A percentile compares a stretch with the other conserved stretches of the same genome.
phyloP scores from a whole-genome alignment of 2,888 invertebrate species.

The Chaitophorus viminalis region DNA sequence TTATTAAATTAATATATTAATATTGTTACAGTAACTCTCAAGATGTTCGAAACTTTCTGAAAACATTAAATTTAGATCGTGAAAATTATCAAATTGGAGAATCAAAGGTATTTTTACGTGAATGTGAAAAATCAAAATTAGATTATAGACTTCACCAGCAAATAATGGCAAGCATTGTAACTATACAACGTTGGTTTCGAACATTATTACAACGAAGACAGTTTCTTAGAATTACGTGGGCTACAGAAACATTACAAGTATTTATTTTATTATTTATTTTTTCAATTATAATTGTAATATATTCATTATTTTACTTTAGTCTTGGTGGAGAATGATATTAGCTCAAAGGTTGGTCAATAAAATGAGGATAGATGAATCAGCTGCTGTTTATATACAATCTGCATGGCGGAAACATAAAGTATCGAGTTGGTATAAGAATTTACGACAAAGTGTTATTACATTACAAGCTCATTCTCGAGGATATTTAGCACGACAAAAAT shows the following conservation, averaged over 20 bases:
- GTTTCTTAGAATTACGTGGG: slow-evolving; percentile 79
- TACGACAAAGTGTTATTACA: slow-evolving; percentile 72
- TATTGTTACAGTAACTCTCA: slow-evolving; percentile 78
- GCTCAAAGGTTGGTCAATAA: slow-evolving; percentile 71
- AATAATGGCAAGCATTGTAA: slow-evolving; percentile 91
- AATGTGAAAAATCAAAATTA: slow-evolving; percentile 90
- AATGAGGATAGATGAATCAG: slow-evolving; percentile 70
- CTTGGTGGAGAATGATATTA: slow-evolving; percentile 75
- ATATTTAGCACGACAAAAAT: slow-evolving; percentile 61
- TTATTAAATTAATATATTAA: slow-evolving; percentile 13
- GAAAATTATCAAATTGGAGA: slow-evolving; percentile 91
- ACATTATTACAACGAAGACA: slow-evolving; percentile 69
- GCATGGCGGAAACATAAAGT: slow-evolving; percentile 79
- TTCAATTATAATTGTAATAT: not conserved
- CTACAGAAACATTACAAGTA: slow-evolving; percentile 79
- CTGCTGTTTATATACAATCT: slow-evolving; percentile 79
- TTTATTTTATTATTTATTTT: not conserved
- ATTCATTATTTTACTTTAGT: slow-evolving; percentile 68
- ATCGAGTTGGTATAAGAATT: slow-evolving; percentile 75
- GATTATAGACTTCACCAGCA: slow-evolving; percentile 93
- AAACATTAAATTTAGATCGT: slow-evolving; percentile 83
- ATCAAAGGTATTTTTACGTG: slow-evolving; percentile 92
- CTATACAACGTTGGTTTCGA: slow-evolving; percentile 75
- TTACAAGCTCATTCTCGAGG: slow-evolving; percentile 83
- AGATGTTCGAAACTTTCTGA: slow-evolving; percentile 86